A percentile compares a stretch with the other conserved stretches of the same genome.
Evolutionary conservation across 1,140 invertebrate species (phyloP).

Genomic region (Nymphalis io): DNA sequence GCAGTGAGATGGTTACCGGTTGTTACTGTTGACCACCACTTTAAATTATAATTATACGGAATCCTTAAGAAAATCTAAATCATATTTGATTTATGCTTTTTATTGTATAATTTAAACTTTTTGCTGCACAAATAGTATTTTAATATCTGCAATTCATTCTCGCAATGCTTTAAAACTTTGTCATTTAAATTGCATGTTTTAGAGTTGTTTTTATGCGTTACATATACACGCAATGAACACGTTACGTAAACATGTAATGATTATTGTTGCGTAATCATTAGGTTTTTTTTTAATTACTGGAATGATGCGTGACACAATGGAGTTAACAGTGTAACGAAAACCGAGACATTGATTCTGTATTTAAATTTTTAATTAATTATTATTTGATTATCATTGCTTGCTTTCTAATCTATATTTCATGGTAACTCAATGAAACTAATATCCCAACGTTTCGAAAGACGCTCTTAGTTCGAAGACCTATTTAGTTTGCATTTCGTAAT

Average conservation of each 20-base stretch:
- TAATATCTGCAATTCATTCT: constrained; percentile 13
- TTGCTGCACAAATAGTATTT: constrained; percentile 22
- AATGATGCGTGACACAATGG: no score
- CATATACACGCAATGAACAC: background rate
- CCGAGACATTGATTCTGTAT: no score
- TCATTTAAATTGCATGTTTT: constrained; percentile 2
- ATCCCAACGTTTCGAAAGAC: no score
- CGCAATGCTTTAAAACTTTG: constrained; percentile 2
- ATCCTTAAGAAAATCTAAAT: background rate
- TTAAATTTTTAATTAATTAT: no score
- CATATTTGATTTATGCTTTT: constrained; percentile 1
- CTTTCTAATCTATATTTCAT: no score
- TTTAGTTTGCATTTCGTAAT: no score
- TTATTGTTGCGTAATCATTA: background rate
- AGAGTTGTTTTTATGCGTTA: background rate
- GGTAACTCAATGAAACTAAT: no score
- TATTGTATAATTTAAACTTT: constrained; percentile 7
- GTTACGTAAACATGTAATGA: background rate
- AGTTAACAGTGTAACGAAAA: no score
- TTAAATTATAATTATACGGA: background rate
- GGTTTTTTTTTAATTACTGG: background rate
- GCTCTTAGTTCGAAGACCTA: no score
- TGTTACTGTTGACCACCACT: no score
- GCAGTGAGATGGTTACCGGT: no score
- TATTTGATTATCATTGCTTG: no score